Base-by-base conservation (phyloP, 2,888 invertebrate genomes). In the Drosophila bunnanda region DNA sequence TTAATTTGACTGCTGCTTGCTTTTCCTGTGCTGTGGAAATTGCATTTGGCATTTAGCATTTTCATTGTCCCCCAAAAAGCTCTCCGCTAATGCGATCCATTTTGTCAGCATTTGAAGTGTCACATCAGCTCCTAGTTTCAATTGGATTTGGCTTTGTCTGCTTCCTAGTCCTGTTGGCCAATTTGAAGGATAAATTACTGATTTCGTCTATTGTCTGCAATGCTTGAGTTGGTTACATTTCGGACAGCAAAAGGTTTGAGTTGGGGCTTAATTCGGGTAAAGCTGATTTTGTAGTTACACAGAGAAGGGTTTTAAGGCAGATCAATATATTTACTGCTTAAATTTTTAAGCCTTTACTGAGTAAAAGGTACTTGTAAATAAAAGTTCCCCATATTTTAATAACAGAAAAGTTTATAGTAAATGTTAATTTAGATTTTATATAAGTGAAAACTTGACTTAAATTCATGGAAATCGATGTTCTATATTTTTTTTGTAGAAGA, bases 51-150 rank as follows among this genome's bases (percentile, higher is more conserved):
- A 81, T 74, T 78, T 74, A 59, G 66, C 75, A 81, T 38, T 58
- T 53, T 32, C 32, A 59, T 83, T 72, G 65, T 53, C 38, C 34
- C 20, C 17, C 25, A 4, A 2, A 28, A 20, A 32, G 36, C 39
- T 20, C 73, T 77, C 62, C 70, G 83, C 87, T 83, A 83, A 87
- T 84, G 84, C 87, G 78, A 80, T 80, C 78, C 84, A 83, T 83
- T 72, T 83, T 87, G 83, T 87, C 87, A 81, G 85, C 82, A 70
- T 71, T 77, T 82, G 72, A 77, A 82, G 80, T 77, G 85, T 78
- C 82, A 74, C 77, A 60, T 75, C 75, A 75, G 59, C 62, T 65
- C 28, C 34, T 28, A 54, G 46, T 56, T 46, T 67, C 61, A 68
- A 74, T 74, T 60, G 68, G 67, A 61, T 74, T 74, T 60, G 56